Conservation (phyloP, 2,888 invertebrate species). For the Tholera decimalis region DNA sequence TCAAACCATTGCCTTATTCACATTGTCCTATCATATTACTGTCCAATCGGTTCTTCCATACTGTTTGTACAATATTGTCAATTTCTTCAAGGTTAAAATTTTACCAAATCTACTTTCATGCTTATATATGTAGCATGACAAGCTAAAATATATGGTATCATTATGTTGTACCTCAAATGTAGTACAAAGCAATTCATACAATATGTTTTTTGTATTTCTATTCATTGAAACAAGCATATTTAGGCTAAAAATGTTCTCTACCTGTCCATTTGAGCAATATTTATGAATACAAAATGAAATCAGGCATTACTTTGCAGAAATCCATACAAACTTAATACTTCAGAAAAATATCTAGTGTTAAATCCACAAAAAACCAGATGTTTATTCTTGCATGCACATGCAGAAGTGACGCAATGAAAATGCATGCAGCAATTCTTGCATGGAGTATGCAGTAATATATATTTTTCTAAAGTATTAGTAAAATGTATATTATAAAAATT, state of each 20-base stretch:
- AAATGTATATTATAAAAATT: too few relatives aligned
- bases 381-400: too few relatives aligned
- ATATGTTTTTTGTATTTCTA: neutral
- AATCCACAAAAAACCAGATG: too few relatives aligned
- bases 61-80: slow-evolving; percentile 2
- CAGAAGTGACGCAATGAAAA: too few relatives aligned
- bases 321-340: too few relatives aligned
- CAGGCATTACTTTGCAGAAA: too few relatives aligned
- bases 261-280: slow-evolving; percentile 2
- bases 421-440: too few relatives aligned
- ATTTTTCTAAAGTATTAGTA: too few relatives aligned
- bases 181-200: neutral
- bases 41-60: slow-evolving; percentile 8
- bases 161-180: neutral
- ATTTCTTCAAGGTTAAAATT: slow-evolving; percentile 4
- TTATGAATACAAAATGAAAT: too few relatives aligned
- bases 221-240: neutral
- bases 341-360: too few relatives aligned
- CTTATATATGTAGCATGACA: neutral
- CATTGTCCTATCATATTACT: too few relatives aligned
- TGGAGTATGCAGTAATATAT: too few relatives aligned
- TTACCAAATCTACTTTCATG: neutral
- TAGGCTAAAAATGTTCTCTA: neutral
- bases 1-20: neutral
- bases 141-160: neutral